Conservation (phyloP, 1,140 invertebrate genomes). For the Rhysida immarginata region DNA sequence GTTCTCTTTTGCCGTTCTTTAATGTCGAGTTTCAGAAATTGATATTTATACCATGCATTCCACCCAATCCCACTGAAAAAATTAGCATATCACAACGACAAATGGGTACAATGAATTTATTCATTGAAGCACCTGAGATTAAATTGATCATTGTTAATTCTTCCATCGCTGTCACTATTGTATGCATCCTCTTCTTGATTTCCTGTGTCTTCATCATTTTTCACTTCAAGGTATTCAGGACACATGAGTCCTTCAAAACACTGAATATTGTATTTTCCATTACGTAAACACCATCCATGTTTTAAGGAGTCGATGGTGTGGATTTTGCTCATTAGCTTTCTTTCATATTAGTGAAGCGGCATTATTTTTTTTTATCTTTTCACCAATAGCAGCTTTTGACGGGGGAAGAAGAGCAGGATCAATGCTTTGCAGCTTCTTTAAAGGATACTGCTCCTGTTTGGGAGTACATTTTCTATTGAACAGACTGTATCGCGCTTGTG, state of each 20-base stretch:
- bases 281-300: slow-evolving; percentile 1
- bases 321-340: slow-evolving; percentile 1
- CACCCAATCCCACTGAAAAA: neutral
- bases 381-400: neutral
- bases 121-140: neutral
- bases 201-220: too few species aligned
- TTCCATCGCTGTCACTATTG: neutral
- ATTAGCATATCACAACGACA: neutral
- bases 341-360: slow-evolving; percentile 1
- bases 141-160: neutral
- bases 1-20: neutral
- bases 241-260: neutral
- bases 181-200: neutral
- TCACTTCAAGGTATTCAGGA: neutral
- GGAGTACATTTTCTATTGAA: neutral
- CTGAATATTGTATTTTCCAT: slow-evolving; percentile 1
- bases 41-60: neutral
- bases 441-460: neutral
- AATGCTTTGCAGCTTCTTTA: slow-evolving; percentile 1
- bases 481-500: neutral
- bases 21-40: neutral
- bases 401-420: neutral
- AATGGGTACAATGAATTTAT: neutral
- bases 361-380: neutral
- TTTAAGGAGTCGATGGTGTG: slow-evolving; percentile 1